phyloP scores from a whole-genome alignment of 2,113 vertebrate genomes.

The Cnemophilus loriae region DNA sequence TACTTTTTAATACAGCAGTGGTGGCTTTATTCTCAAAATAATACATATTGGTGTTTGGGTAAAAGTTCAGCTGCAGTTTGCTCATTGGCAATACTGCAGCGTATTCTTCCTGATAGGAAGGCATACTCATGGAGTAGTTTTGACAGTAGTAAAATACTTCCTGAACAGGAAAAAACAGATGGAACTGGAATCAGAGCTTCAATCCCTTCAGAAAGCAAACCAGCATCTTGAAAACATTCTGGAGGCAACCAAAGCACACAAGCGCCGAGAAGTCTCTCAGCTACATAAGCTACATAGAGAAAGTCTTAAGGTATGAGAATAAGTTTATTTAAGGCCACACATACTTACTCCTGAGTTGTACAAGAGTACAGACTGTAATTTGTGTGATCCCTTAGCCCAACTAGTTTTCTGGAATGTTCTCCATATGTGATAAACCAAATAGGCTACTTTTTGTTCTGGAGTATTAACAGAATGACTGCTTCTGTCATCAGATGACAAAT shows the following conservation, averaged over 20 bases:
- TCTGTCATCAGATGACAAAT: background rate
- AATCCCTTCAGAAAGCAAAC: conserved; percentile 89
- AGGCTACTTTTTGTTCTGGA: background rate
- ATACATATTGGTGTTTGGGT: background rate
- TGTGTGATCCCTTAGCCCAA: background rate
- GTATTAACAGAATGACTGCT: background rate
- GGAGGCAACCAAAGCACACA: conserved; percentile 88
- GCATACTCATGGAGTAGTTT: background rate
- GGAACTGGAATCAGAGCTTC: conserved; percentile 88
- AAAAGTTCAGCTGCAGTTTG: background rate
- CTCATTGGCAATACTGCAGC: background rate
- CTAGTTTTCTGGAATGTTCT: background rate
- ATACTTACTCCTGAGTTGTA: background rate
- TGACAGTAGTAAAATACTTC: background rate
- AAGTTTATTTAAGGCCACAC: background rate
- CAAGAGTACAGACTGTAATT: background rate
- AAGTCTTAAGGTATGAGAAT: conserved; percentile 84
- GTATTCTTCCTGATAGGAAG: background rate
- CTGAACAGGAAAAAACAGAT: conserved; percentile 83
- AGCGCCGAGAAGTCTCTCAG: conserved; percentile 86
- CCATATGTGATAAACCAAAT: background rate
- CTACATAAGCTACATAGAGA: conserved; percentile 89
- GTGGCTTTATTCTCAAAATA: conserved; percentile 3
- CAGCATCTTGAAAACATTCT: conserved; percentile 91
- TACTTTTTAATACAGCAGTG: background rate